phyloP scores from a whole-genome alignment of 2,113 vertebrate species.

The Pao palembangensis region DNA sequence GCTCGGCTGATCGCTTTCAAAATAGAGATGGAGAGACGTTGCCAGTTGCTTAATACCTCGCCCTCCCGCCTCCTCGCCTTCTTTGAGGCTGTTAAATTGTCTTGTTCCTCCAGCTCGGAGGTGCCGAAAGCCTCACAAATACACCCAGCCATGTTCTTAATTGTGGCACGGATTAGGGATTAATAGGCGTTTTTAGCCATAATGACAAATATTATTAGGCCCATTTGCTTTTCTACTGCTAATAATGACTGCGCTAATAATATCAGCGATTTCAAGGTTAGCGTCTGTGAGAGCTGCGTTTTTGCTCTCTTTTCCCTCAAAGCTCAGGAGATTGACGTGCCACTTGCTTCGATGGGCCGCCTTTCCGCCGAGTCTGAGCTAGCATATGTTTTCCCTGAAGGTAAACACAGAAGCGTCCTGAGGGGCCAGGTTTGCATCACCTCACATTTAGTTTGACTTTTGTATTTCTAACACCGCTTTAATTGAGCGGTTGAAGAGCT shows the following conservation, averaged over 20 bases:
- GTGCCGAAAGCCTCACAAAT: constrained; percentile 61
- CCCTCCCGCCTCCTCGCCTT: constrained; percentile 50
- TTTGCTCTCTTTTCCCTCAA: constrained; percentile 13
- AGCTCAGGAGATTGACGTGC: constrained; percentile 63
- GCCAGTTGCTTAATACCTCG: constrained; percentile 64
- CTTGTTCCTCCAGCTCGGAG: constrained; percentile 53
- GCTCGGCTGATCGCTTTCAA: constrained; percentile 64
- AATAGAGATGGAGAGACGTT: constrained; percentile 66
- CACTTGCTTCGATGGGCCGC: constrained; percentile 49
- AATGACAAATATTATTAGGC: constrained; percentile 77
- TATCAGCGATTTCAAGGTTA: constrained; percentile 71
- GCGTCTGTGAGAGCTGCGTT: constrained; percentile 48
- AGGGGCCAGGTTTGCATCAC: constrained; percentile 14
- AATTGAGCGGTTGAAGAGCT: constrained; percentile 1
- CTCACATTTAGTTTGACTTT: constrained; percentile 11
- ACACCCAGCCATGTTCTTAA: constrained; percentile 69
- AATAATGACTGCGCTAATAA: constrained; percentile 76
- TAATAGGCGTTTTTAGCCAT: constrained; percentile 76
- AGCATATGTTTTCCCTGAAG: constrained; percentile 62
- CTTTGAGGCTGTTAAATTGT: constrained; percentile 52
- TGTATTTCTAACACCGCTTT: not conserved
- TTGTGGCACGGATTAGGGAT: constrained; percentile 77
- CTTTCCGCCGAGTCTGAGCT: constrained; percentile 45
- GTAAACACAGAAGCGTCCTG: constrained; percentile 19
- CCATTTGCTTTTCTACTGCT: constrained; percentile 75